Conservation (phyloP, 1,140 invertebrate species). For the Phenacoccus solenopsis region DNA sequence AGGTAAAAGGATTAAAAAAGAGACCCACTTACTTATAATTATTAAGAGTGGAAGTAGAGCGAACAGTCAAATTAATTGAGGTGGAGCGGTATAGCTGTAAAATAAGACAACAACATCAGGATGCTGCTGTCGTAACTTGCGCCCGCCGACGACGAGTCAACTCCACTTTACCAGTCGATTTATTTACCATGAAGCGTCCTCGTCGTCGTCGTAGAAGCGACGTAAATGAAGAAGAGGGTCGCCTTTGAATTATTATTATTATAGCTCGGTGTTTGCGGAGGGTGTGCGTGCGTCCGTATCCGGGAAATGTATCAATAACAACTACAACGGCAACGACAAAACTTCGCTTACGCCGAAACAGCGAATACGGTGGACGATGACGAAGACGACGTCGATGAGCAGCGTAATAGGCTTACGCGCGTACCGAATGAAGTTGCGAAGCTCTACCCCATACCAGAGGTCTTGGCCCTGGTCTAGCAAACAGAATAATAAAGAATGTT, state of each 20-base stretch:
- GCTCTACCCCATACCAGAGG: background rate
- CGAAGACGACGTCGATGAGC: conserved; percentile 8
- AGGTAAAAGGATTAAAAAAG: conserved; percentile 9
- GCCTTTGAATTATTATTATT: conserved; percentile 16
- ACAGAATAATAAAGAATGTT: conserved; percentile 14
- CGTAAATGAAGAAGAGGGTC: background rate
- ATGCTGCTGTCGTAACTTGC: background rate
- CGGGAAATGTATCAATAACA: conserved; percentile 10
- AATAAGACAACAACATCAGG: background rate
- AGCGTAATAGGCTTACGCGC: background rate
- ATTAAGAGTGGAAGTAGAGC: conserved; percentile 1
- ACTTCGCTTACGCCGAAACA: background rate
- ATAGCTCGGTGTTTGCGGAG: conserved; percentile 9
- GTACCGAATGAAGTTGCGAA: background rate
- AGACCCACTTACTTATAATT: background rate
- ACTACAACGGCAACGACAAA: background rate
- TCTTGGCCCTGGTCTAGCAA: background rate
- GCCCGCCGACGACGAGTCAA: background rate
- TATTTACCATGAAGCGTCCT: conserved; percentile 13
- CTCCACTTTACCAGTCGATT: conserved; percentile 14
- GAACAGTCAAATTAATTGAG: background rate
- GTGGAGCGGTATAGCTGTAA: background rate
- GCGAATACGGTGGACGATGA: background rate
- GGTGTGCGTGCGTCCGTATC: conserved; percentile 8
- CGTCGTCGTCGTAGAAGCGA: background rate